Base-by-base conservation (phyloP, 2,888 invertebrate genomes). In the Phyllotreta cruciferae region DNA sequence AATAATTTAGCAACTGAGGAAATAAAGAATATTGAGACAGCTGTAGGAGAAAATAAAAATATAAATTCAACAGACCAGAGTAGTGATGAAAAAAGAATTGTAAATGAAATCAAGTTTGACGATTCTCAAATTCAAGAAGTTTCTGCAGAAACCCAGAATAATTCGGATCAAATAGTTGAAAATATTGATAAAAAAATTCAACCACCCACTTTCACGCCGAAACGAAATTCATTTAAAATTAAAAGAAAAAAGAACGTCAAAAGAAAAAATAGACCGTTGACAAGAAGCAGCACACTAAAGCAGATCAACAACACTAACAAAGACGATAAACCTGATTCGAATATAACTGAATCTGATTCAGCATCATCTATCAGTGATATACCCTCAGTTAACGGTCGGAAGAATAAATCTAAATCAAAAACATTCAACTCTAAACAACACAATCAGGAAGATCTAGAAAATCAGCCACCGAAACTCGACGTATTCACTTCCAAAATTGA, bases 401-500 rank as follows among this genome's bases (percentile, higher is more conserved):
- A 42, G 9, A 24, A 45, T 11, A 56, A 45, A n/a, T 24, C 49
- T n/a, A 57, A 54, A 14, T 7, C 24, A 4, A 13, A 45, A n/a
- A 24, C 3, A 11, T 39, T 1, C 5, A 1, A 35, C 1, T 11
- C 6, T 7, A 56, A 44, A 45, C 10, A 41, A 42, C 6, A 41
- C 38, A 56, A 39, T 14, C 11, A 38, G 9, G 35, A 3, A 24
- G 42, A 37, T 41, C 10, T 24, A 4, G 9, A 14, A 37, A 24
- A 0, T 24, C 24, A 1, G 4, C 24, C 24, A 24, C 24, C 24
- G 24, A 24, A 24, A 24, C 24, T 24, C 24, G 24, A 24, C 24
- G 1, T 24, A 24, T 3, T 3, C 24, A 3, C 24, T 24, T 24
- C 24, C 1, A 24, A 24, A 24, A 24, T 4, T 78, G 55, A 71